Percentiles rank a stretch among this genome's conserved stretches.
These are phyloP conservation scores for Lithobates sylvaticus DNA, from an alignment of 2,797 vertebrate species.

Conservation along the genomic window DNA sequence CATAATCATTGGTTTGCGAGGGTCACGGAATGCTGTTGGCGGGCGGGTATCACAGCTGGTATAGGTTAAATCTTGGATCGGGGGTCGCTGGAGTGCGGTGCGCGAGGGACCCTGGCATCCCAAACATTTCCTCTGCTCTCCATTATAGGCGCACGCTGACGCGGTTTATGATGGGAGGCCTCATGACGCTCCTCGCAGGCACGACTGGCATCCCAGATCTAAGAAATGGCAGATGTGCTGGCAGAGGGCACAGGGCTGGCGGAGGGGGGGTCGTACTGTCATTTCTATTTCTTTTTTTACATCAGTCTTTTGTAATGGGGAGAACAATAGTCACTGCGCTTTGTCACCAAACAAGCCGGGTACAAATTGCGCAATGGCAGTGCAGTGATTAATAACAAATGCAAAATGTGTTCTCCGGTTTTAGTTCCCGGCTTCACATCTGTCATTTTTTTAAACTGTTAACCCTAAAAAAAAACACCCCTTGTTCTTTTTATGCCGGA, in stretches of 20 bases:
- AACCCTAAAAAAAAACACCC: too few relatives aligned
- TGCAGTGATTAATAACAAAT: too few relatives aligned
- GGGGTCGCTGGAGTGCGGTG: constrained; percentile 83
- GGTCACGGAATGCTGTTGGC: constrained; percentile 73
- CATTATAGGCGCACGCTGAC: constrained; percentile 88
- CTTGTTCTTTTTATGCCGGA: too few relatives aligned
- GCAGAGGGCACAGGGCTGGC: constrained; percentile 59
- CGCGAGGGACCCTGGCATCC: constrained; percentile 92
- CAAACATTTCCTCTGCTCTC: constrained; percentile 96
- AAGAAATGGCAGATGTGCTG: constrained; percentile 86
- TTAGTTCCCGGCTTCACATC: too few relatives aligned
- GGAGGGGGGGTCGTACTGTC: constrained; percentile 53
- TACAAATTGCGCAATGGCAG: too few relatives aligned
- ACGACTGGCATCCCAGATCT: constrained; percentile 82
- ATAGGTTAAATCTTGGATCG: constrained; percentile 84
- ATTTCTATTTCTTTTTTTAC: constrained; percentile 69
- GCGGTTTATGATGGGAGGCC: constrained; percentile 88
- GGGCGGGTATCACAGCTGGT: constrained; percentile 81
- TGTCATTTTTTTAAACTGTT: too few relatives aligned
- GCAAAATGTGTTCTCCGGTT: too few relatives aligned
- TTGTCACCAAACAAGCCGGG: neutral
- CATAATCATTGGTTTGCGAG: constrained; percentile 75
- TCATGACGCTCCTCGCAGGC: constrained; percentile 88
- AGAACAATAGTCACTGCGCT: neutral
- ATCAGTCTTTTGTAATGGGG: constrained; percentile 64